Evolutionary conservation across 2,797 vertebrate genomes (phyloP).

Genomic region (Scleropages formosus): DNA sequence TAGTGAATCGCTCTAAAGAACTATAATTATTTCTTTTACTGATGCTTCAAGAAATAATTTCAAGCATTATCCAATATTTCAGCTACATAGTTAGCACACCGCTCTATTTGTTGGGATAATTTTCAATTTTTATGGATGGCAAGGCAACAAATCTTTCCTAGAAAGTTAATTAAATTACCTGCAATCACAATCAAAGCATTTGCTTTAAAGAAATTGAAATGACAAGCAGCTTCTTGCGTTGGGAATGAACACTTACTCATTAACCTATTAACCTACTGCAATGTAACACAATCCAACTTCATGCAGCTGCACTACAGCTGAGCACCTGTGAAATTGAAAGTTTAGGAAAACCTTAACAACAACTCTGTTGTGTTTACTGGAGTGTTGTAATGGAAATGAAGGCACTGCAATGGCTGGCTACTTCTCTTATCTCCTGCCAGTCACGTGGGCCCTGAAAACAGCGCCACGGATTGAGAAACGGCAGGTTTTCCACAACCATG

Average conservation of each 20-base stretch:
- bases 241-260: conserved; percentile 16
- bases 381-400: conserved; percentile 34
- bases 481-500: neutral
- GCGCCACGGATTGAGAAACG: neutral
- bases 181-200: conserved; percentile 32
- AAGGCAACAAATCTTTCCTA: neutral
- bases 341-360: conserved; percentile 27
- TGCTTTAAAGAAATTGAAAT: conserved; percentile 34
- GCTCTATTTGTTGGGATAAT: neutral
- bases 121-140: neutral
- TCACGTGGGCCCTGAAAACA: conserved; percentile 4
- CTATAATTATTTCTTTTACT: neutral
- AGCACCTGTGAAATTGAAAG: conserved; percentile 47
- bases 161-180: conserved; percentile 31
- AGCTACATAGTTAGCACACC: neutral
- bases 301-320: conserved; percentile 20
- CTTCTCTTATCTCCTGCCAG: conserved; percentile 30
- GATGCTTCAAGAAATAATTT: conserved; percentile 3
- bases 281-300: conserved; percentile 23
- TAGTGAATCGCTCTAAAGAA: neutral
- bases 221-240: conserved; percentile 23
- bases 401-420: conserved; percentile 25
- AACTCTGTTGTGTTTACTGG: conserved; percentile 27
- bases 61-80: neutral
- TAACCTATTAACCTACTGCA: conserved; percentile 20